A percentile compares a stretch with the other conserved stretches of the same genome.
phyloP scores from a whole-genome alignment of 1,140 invertebrate species.

The Papilio xuthus region DNA sequence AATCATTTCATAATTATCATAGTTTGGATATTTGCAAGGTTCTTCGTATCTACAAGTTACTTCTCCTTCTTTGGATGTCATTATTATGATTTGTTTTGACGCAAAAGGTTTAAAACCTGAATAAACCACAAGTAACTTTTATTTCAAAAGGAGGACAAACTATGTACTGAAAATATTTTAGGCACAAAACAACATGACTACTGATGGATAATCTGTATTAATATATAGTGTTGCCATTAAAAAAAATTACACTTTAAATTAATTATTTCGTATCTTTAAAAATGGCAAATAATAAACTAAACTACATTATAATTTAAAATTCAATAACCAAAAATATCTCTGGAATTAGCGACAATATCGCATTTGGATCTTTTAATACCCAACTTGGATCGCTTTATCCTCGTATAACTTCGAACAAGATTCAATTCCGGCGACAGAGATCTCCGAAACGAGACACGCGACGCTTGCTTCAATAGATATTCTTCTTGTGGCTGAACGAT shows the following conservation, averaged over 20 bases:
- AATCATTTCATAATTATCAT: conserved; percentile 45
- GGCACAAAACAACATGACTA: neutral
- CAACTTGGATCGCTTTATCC: conserved; percentile 55
- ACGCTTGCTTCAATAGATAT: conserved; percentile 62
- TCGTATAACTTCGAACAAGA: conserved; percentile 46
- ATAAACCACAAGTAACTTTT: conserved; percentile 6
- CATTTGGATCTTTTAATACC: conserved; percentile 51
- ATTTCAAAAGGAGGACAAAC: neutral
- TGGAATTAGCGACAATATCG: conserved; percentile 46
- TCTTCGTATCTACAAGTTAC: conserved; percentile 52
- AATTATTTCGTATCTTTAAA: neutral
- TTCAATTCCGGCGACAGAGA: conserved; percentile 44
- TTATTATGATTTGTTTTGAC: conserved; percentile 65
- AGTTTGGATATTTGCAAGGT: conserved; percentile 33
- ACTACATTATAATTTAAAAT: neutral
- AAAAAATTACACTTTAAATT: neutral
- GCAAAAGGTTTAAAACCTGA: conserved; percentile 70
- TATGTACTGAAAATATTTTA: too few species aligned
- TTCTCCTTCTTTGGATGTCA: conserved; percentile 58
- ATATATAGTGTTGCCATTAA: neutral
- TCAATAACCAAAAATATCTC: conserved; percentile 59
- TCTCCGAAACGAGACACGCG: conserved; percentile 45
- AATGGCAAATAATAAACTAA: neutral
- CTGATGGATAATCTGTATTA: neutral
- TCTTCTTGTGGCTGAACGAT: conserved; percentile 63